These are phyloP conservation scores for Leucoma salicis DNA, from an alignment of 2,888 invertebrate genomes.

Conservation along the genomic window DNA sequence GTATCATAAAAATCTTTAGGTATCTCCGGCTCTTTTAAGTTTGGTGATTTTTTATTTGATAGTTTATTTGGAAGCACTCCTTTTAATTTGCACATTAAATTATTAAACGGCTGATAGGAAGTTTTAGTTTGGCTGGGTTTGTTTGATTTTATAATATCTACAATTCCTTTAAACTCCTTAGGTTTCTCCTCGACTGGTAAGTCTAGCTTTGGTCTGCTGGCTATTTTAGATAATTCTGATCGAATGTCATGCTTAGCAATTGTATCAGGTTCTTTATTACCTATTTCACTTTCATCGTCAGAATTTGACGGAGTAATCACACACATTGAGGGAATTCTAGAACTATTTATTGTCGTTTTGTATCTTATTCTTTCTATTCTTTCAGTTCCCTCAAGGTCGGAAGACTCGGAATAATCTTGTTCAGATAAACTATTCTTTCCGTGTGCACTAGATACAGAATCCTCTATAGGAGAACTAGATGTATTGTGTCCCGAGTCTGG, in stretches of 20 bases:
- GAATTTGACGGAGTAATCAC: constrained; percentile 94
- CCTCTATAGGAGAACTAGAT: constrained; percentile 89
- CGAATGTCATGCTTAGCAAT: constrained; percentile 24
- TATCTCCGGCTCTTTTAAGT: constrained; percentile 65
- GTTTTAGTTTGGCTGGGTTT: constrained; percentile 60
- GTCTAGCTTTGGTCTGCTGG: constrained; percentile 66
- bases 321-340: constrained; percentile 95
- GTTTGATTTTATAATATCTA: constrained; percentile 44
- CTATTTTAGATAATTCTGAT: constrained; percentile 48
- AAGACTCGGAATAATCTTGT: constrained; percentile 92
- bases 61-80: constrained; percentile 82
- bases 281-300: constrained; percentile 88
- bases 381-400: constrained; percentile 93
- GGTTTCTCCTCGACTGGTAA: constrained; percentile 59
- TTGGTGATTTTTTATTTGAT: constrained; percentile 75
- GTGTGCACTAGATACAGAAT: constrained; percentile 87
- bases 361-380: constrained; percentile 92
- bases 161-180: constrained; percentile 49
- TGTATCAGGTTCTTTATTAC: constrained; percentile 53
- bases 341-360: constrained; percentile 93
- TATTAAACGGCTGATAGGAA: constrained; percentile 85
- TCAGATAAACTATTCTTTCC: constrained; percentile 88
- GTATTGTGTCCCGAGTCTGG: constrained; percentile 92
- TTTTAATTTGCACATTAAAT: constrained; percentile 87
- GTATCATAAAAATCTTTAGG: constrained; percentile 82